Evolutionary conservation across 2,113 vertebrate genomes (phyloP), one percentile per base, ranked within the genome.

Genomic region (Poeciliopsis prolifica): DNA sequence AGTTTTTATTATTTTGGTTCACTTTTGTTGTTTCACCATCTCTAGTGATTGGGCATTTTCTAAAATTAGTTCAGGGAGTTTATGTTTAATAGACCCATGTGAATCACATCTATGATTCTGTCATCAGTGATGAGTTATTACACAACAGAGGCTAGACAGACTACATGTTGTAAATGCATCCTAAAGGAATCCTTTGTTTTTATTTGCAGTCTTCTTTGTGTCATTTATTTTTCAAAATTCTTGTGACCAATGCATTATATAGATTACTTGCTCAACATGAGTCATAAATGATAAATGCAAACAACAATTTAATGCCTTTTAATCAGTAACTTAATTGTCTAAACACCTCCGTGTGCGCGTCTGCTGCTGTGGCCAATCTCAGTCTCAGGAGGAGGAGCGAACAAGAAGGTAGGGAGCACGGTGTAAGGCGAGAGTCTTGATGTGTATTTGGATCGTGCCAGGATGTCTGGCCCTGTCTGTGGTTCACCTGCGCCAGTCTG

Each of bases 351-450:
- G 63, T 74, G 33, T 60, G 28, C 1, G 2, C 12, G 48, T 58
- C 75, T 60, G 61, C 75, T 80, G 77, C 80, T 70, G 44, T 5
- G 75, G 89, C 76, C 89, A 78, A 81, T 83, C 40, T 68, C 54
- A 78, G 73, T 65, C 35, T 37, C 51, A 19, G 72, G 64, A 62
- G 37, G 48, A 63, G 72, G 60, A 68, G 72, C 28, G 13, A 65
- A 48, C 42, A 35, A 35, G 73, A 75, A 69, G 69, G 65, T 72
- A 22, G 9, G 70, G 61, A 66, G 90, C 85, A 79, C 86, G 87
- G 89, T 68, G 69, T 93, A 94, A 94, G 91, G 81, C 33, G 91
- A 95, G 94, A 92, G 88, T 88, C 92, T 94, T 95, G 93, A 94
- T 93, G 90, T 94, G 90, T 85, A 86, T 71, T 80, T 79, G 93